Base-by-base conservation (phyloP, 2,797 vertebrate genomes). In the Acanthornis magna region DNA sequence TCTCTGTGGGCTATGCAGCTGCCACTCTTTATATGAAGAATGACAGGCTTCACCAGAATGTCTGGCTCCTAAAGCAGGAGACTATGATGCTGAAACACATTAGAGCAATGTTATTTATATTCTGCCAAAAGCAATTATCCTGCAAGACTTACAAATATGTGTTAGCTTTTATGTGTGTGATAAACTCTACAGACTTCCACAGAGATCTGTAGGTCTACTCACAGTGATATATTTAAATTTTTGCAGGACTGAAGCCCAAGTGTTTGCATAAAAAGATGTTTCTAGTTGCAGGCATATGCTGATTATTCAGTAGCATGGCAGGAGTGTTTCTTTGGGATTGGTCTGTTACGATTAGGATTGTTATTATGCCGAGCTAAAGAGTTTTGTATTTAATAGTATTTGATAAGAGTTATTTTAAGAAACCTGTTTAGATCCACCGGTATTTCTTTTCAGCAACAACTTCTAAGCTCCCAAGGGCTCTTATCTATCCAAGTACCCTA, bases 81-180 rank as follows among this genome's bases (percentile, higher is more conserved):
- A 94, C 94, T 78, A 72, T 85, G 94, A 86, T 81, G 90, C 90
- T 95, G 71, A 88, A 92, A 85, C 89, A 90, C 91, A 70, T 90
- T 95, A 94, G 75, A 94, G 71, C 85, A 86, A 73, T 81, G 77
- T 94, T 94, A 95, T 86, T 96, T 95, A 93, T 96, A 91, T 91
- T 95, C 90, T 96, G 96, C 95, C 93, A 96, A 88, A 95, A 95
- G 58, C 82, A 95, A 92, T 96, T 96, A 95, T 91, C 74, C 63
- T 88, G 77, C 88, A 94, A 96, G 83, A 55, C 85, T 91, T 96
- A 88, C 36, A 93, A 93, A 85, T 88, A 85, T 68, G 68, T 91
- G 88, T 89, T 95, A 78, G 61, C 62, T 93, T 89, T 91, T 93
- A 47, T 84, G 88, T 71, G 51, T 66, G 54, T 93, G 94, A 89